phyloP scores from a whole-genome alignment of 2,888 invertebrate species.

The Heteromyza rotundicornis region DNA sequence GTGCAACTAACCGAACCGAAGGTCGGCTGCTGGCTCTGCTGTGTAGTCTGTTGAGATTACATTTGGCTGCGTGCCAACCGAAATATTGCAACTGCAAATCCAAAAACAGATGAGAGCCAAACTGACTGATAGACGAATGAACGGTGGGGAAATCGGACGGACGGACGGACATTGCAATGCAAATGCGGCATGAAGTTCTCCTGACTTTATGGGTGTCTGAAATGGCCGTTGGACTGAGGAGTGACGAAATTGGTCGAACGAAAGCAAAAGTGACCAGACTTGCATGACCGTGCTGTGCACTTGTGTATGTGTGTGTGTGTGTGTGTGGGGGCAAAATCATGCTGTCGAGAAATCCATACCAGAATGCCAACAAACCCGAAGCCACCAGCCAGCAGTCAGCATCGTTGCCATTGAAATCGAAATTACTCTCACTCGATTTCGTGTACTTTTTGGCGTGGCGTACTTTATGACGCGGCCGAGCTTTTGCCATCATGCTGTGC shows the following conservation, averaged over 20 bases:
- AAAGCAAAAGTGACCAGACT: slow-evolving; percentile 28
- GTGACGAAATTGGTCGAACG: too few species aligned
- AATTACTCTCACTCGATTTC: not conserved
- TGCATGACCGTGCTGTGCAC: not conserved
- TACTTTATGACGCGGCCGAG: slow-evolving; percentile 10
- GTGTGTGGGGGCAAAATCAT: slow-evolving; percentile 7
- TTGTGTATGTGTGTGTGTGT: too few species aligned
- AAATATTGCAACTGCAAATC: not conserved
- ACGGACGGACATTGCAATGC: not conserved
- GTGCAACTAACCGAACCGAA: slow-evolving; percentile 36
- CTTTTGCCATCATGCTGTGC: slow-evolving; percentile 10
- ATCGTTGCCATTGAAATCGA: not conserved
- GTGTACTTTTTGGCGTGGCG: not conserved
- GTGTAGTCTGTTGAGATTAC: too few species aligned
- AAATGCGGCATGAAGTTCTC: too few species aligned
- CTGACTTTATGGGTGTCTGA: too few species aligned
- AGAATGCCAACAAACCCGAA: not conserved
- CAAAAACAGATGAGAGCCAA: not conserved
- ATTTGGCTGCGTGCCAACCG: slow-evolving; percentile 32
- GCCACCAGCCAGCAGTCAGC: not conserved
- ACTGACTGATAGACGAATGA: not conserved
- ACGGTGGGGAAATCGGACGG: not conserved
- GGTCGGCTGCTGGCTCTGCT: slow-evolving; percentile 27
- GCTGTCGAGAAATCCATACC: too few species aligned
- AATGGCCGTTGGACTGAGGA: too few species aligned